Percentiles rank a stretch among this genome's conserved stretches.
Conservation (phyloP, 64 coral and sea anemone genomes). For the Hydrozoanthus tunicans region DNA sequence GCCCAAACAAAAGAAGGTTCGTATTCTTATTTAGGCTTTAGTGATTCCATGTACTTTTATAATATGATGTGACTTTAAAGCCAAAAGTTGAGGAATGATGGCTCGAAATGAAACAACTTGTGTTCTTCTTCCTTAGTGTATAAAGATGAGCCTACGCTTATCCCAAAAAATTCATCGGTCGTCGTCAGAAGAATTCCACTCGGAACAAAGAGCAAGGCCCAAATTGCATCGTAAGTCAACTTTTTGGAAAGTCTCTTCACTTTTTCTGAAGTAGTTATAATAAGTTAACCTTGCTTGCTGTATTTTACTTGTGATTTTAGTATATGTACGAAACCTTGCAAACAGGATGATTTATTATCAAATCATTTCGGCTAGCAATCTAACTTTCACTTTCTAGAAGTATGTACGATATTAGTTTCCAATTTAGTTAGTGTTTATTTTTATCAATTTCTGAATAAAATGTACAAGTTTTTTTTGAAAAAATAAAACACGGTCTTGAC, state of each 20-base stretch:
- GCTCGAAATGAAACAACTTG: not conserved
- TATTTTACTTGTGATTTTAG: too few relatives aligned
- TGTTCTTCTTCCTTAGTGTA: slow-evolving; percentile 64
- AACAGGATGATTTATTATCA: too few relatives aligned
- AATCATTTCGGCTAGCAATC: too few relatives aligned
- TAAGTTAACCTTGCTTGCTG: too few relatives aligned
- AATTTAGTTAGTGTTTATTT: too few relatives aligned
- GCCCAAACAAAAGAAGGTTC: slow-evolving; percentile 98
- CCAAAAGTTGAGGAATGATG: not conserved
- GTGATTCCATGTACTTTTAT: not conserved
- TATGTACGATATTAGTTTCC: too few relatives aligned
- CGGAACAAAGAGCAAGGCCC: slow-evolving; percentile 88
- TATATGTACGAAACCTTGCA: too few relatives aligned
- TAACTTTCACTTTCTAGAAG: too few relatives aligned
- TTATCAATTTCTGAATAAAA: too few relatives aligned
- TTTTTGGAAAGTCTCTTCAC: not conserved
- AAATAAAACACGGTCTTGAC: too few relatives aligned
- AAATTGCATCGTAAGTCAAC: slow-evolving; percentile 88
- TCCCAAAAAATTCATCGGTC: slow-evolving; percentile 98
- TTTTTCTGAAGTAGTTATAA: not conserved
- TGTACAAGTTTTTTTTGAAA: too few relatives aligned
- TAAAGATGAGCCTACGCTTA: slow-evolving; percentile 88
- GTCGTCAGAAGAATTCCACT: slow-evolving; percentile 90
- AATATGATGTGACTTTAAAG: not conserved
- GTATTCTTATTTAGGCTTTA: not conserved